These are phyloP conservation scores for Terrapene triunguis DNA, from an alignment of 2,113 vertebrate species.

Conservation along the genomic window DNA sequence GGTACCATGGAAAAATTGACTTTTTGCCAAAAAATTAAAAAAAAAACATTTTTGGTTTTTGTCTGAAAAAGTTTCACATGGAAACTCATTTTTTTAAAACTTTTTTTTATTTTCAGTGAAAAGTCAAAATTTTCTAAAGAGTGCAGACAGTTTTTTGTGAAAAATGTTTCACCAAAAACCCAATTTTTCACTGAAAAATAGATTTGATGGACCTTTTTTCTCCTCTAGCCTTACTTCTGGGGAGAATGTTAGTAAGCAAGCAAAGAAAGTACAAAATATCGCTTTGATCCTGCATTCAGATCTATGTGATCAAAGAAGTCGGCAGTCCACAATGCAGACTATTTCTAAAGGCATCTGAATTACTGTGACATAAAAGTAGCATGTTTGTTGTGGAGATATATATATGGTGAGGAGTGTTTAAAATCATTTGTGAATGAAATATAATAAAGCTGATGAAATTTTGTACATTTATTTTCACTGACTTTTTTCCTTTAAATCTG, in stretches of 20 bases:
- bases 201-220: not conserved
- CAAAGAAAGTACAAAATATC: slow-evolving; percentile 51
- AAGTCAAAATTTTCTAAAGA: not conserved
- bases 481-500: not conserved
- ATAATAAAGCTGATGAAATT: slow-evolving; percentile 5
- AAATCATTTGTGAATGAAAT: slow-evolving; percentile 44
- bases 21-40: not conserved
- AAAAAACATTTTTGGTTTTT: not conserved
- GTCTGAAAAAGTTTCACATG: not conserved
- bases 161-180: slow-evolving; percentile 6
- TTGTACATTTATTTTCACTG: not conserved
- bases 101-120: slow-evolving; percentile 12
- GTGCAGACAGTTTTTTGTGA: not conserved
- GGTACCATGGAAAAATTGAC: not conserved
- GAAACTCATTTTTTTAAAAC: not conserved
- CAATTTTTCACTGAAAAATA: not conserved
- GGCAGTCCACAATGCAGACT: not conserved
- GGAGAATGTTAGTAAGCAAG: slow-evolving; percentile 57
- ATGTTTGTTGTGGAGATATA: slow-evolving; percentile 47
- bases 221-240: not conserved
- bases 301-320: slow-evolving; percentile 1
- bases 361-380: slow-evolving; percentile 30
- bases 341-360: slow-evolving; percentile 60
- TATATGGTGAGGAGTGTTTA: slow-evolving; percentile 30
- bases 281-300: slow-evolving; percentile 43